Evolutionary conservation across 35 echinoderm and acorn worm species (phyloP), one percentile per base, ranked within the genome.

Genomic region (Stichopus chloronotus): DNA sequence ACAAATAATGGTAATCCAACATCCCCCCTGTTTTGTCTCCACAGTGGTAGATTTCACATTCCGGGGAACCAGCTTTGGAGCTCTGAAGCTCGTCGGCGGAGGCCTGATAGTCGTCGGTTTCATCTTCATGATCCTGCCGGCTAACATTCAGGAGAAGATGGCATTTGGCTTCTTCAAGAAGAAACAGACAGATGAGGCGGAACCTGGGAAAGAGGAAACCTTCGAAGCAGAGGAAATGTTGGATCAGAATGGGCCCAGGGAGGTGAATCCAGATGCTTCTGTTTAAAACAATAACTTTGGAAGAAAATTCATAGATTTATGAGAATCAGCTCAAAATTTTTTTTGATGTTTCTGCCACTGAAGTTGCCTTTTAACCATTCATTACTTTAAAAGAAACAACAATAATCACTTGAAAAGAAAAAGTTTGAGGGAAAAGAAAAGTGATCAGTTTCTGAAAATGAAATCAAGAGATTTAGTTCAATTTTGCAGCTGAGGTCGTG

Each of bases 51-150:
- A 98, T 79, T 94, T 65, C 12, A 80, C 93, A 7, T 94, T 95
- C 57, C 56, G 94, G 60, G 97, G 77, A 9, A 87, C 76, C 17
- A 10, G 53, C 0, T 94, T 94, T 13, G 93, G 80, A 3, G 16
- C 19, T 8, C 14, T 94, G 17, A 98, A 96, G 59, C 92, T 96
- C 24, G n/a, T 81, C 5, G 97, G 94, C 19, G 84, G 90, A 8
- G 22, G 87, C 21, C 84, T 98, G 43, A 98, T 98, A 86, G 81
- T 96, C 30, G 91, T 79, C 6, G 97, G 94, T 12, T 96, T 98
- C 79, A 23, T 94, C 58, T 54, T 98, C 85, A 98, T 98, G 97
- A 56, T 98, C n/a, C 54, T 94, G n/a, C 97, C 97, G 4, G 92
- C 91, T 56, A 60, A 58, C 3, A 91, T 78, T 72, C 94, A 96